Conservation (phyloP, 2,888 invertebrate genomes). For the Drosophila demipolita region DNA sequence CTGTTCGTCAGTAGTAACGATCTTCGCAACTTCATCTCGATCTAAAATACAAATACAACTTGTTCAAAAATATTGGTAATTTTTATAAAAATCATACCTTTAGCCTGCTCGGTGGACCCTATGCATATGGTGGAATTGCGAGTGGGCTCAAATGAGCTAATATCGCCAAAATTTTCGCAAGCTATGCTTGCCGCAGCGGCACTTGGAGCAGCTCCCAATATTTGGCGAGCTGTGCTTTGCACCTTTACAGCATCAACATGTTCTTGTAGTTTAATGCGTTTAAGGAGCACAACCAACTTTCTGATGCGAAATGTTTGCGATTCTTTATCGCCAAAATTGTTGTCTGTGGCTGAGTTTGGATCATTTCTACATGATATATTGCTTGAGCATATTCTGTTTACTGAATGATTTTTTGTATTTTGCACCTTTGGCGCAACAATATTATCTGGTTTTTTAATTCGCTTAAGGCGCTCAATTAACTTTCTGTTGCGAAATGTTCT, state of each 20-base stretch:
- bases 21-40: neutral
- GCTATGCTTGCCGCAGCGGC: neutral
- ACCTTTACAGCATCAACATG: neutral
- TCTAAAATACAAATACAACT: neutral
- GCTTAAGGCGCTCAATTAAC: neutral
- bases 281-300: neutral
- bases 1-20: neutral
- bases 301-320: neutral
- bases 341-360: neutral
- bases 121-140: conserved; percentile 56
- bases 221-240: neutral
- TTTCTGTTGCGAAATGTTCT: neutral
- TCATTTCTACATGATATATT: neutral
- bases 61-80: neutral
- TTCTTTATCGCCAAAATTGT: neutral
- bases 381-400: neutral
- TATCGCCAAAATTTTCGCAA: neutral
- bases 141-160: conserved; percentile 40
- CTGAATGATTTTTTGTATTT: neutral
- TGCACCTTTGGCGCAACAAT: neutral
- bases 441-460: neutral
- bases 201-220: neutral
- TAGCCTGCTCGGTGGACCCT: neutral
- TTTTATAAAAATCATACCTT: conserved; percentile 19
- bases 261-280: neutral